A percentile compares a stretch with the other conserved stretches of the same genome.
Evolutionary conservation across 2,888 invertebrate genomes (phyloP).

Genomic region (Aelia acuminata): DNA sequence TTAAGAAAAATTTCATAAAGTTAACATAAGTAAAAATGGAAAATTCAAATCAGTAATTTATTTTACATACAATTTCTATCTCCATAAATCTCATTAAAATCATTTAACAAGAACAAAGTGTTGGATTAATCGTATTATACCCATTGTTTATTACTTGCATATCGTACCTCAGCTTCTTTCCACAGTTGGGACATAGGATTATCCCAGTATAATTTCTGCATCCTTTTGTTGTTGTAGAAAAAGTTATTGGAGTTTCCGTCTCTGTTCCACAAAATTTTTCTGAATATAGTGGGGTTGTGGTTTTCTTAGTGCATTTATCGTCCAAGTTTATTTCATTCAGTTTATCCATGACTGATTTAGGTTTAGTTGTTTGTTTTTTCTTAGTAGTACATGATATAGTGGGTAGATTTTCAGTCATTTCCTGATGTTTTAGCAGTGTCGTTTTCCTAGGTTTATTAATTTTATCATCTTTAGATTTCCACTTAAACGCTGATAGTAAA

Average conservation of each 20-base stretch:
- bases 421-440: background rate
- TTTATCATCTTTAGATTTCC: background rate
- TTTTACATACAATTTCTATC: background rate
- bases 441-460: background rate
- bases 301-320: background rate
- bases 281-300: background rate
- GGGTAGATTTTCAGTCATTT: background rate
- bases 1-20: background rate
- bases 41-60: background rate
- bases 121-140: background rate
- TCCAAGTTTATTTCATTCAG: background rate
- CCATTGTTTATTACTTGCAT: constrained; percentile 17
- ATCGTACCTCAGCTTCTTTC: background rate
- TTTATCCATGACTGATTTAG: background rate
- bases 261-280: background rate
- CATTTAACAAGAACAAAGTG: background rate
- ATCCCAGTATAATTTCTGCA: background rate
- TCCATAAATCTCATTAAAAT: background rate
- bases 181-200: constrained; percentile 13
- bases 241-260: background rate
- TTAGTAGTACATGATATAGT: background rate
- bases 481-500: background rate
- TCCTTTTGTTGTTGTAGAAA: background rate
- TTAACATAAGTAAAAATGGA: background rate
- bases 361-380: background rate